Evolutionary conservation across 2,888 invertebrate species (phyloP).

Genomic region (Dusona sp.): DNA sequence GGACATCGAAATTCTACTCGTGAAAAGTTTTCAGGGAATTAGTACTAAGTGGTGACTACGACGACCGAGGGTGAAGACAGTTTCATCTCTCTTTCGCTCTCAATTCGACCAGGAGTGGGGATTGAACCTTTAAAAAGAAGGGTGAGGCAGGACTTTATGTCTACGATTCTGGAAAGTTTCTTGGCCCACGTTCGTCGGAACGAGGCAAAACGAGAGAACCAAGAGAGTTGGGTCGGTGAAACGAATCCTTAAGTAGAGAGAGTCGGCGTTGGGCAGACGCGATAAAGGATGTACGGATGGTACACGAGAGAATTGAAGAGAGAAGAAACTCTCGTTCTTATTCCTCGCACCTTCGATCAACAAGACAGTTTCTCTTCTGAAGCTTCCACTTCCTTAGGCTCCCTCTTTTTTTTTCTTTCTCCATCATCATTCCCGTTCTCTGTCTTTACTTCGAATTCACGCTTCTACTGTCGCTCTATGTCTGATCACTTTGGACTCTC

Average conservation of each 20-base stretch:
- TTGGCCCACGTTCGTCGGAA: slow-evolving; percentile 66
- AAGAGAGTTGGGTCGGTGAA: slow-evolving; percentile 38
- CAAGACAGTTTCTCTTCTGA: slow-evolving; percentile 73
- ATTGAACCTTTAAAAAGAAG: slow-evolving; percentile 28
- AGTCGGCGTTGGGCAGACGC: slow-evolving; percentile 53
- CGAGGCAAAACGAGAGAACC: slow-evolving; percentile 62
- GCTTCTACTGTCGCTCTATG: slow-evolving; percentile 24
- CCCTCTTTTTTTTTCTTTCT: slow-evolving; percentile 11
- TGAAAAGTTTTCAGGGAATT: slow-evolving; percentile 68
- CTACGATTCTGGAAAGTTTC: slow-evolving; percentile 65
- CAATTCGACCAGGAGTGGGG: slow-evolving; percentile 16
- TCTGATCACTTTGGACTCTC: slow-evolving; percentile 59
- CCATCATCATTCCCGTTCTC: slow-evolving; percentile 6
- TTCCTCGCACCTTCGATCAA: slow-evolving; percentile 80
- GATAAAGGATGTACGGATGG: slow-evolving; percentile 50
- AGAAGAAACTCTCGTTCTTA: slow-evolving; percentile 76
- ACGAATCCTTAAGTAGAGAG: slow-evolving; percentile 62
- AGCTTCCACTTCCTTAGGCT: slow-evolving; percentile 54
- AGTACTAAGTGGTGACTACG: slow-evolving; percentile 68
- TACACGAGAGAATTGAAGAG: slow-evolving; percentile 45
- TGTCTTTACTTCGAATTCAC: slow-evolving; percentile 9
- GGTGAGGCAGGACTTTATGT: slow-evolving; percentile 51
- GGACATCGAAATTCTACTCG: slow-evolving; percentile 68
- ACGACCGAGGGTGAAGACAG: slow-evolving; percentile 61
- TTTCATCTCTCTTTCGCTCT: slow-evolving; percentile 61